Base-by-base conservation (phyloP, 1,140 invertebrate species). In the Nymphalis io region DNA sequence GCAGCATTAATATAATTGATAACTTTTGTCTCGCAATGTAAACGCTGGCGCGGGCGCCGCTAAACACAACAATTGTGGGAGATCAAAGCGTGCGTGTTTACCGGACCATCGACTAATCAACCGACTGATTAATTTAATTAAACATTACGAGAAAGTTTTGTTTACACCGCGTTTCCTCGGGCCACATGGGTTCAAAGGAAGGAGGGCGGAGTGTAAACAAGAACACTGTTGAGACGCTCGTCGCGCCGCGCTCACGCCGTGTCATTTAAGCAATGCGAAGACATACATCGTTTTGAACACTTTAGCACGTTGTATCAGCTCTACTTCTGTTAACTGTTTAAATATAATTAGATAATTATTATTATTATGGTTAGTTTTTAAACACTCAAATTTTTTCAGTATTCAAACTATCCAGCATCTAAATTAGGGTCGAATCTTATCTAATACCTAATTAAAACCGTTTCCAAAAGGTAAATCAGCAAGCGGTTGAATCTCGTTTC, bases 101-200 rank as follows among this genome's bases (percentile, higher is more conserved):
- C 85, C 85, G 82, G 81, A 80, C 84, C 84, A 88, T 88, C 87
- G 87, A 87, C 87, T 88, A 89, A 89, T 89, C 86, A 89, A 86
- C 85, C 87, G 80, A 83, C 87, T 90, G 87, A 90, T 88, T 90
- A 90, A 90, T 89, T 90, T 88, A 90, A 90, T 90, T 90, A 90
- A 90, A 90, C 86, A 89, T 89, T 88, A 88, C 89, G 82, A 89
- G 89, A 91, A 89, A 89, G 88, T 87, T 90, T 73, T 90, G 88
- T 91, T 91, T 91, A 88, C 81, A 83, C 80, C 83, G 83, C 81
- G 87, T 88, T 91, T 91, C 88, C 87, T 89, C 85, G 85, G 88
- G 84, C 87, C 86, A 88, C 88, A 89, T 91, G 86, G 78, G 85
- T 90, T 91, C 88, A 91, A 91, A 91, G 88, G 86, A 89, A 86